These are phyloP conservation scores for Acanthaster planci DNA, from an alignment of 35 echinoderm and acorn worm species.

Conservation along the genomic window DNA sequence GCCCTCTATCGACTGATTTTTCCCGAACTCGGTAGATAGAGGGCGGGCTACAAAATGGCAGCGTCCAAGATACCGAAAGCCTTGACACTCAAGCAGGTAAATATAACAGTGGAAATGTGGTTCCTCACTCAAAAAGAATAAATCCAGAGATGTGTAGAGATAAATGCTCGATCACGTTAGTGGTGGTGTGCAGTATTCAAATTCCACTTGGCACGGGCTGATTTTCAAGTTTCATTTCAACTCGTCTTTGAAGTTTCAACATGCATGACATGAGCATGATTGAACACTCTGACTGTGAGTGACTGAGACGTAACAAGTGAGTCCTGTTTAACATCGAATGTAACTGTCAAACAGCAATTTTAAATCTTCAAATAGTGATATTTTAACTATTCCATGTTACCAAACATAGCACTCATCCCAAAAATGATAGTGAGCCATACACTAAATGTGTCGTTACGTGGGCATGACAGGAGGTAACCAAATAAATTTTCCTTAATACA, in stretches of 20 bases:
- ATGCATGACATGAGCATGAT: background rate
- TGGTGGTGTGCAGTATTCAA: background rate
- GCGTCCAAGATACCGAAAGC: conserved; percentile 17
- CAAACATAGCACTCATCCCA: too few relatives aligned
- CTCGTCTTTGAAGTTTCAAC: background rate
- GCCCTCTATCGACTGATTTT: too few relatives aligned
- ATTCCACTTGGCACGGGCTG: background rate
- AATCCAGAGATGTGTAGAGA: too few relatives aligned
- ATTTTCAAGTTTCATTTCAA: background rate
- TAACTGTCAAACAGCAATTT: too few relatives aligned
- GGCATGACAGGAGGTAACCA: background rate
- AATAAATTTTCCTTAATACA: background rate
- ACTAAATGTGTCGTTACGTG: too few relatives aligned
- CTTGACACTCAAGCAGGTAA: conserved; percentile 18
- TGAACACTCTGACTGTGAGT: background rate
- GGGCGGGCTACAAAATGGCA: conserved; percentile 29
- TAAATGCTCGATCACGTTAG: background rate
- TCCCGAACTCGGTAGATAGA: background rate
- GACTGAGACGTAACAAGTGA: too few relatives aligned
- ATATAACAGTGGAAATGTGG: background rate
- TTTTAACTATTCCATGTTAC: too few relatives aligned
- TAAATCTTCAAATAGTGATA: too few relatives aligned
- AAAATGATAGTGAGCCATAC: background rate
- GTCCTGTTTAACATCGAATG: too few relatives aligned
- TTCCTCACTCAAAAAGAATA: too few relatives aligned